Base-by-base conservation (phyloP, 2,797 vertebrate genomes). In the Tarsius wallacei region DNA sequence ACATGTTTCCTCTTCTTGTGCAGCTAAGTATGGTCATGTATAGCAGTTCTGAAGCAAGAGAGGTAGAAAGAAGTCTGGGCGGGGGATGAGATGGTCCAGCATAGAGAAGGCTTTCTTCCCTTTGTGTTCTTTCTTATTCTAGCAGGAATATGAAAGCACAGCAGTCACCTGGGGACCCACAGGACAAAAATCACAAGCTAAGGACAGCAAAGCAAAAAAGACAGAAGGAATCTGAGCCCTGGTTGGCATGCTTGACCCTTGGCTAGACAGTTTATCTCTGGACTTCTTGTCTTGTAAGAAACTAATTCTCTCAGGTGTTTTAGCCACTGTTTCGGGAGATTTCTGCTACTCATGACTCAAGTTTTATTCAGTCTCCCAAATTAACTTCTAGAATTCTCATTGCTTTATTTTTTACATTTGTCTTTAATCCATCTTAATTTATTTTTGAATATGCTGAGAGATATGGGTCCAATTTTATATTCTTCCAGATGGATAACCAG, bases 401-500 rank as follows among this genome's bases (percentile, higher is more conserved):
- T 88, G 89, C 77, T 90, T 85, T 47, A 33, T 22, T 85, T 93
- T 84, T 91, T 84, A 85, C 36, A 90, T 97, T 97, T 93, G 97
- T 88, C 94, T 98, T 95, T 94, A 98, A 96, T 97, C 93, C 97
- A 93, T 97, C 96, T 96, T 96, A 93, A 95, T 95, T 96, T 98
- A 98, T 97, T 97, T 98, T 97, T 98, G 94, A 97, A 82, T 94
- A 96, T 63, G 95, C 85, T 93, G 94, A 97, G 93, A 97, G 90
- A 97, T 90, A 96, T 53, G 87, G 91, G 94, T 95, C 97, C 97
- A 97, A 96, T 93, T 98, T 97, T 94, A 97, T n/a, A 91, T 93
- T 90, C 98, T 96, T 97, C 96, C 98, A 98, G 97, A 98, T 96
- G 97, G 97, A 94, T 94, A 97, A 68, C 96, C 98, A 98, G 98